Conservation (phyloP, 2,888 invertebrate species). For the Galerucella calmariensis region DNA sequence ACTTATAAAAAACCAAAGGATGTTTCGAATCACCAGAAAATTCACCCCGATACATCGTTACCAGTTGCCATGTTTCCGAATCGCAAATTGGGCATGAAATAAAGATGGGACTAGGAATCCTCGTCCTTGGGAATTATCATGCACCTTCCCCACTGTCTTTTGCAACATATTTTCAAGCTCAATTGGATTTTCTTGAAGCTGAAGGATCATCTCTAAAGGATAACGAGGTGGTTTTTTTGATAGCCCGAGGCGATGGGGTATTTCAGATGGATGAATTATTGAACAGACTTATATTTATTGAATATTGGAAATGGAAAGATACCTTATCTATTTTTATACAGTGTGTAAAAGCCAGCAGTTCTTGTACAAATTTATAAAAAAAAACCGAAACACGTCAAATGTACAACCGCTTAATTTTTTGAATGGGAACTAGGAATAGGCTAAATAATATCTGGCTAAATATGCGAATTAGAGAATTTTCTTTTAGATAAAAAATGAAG, state of each 20-base stretch:
- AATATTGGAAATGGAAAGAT: background rate
- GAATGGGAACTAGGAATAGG: too few species aligned
- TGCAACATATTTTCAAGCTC: slow-evolving; percentile 14
- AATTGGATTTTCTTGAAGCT: slow-evolving; percentile 12
- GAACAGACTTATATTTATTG: slow-evolving; percentile 3
- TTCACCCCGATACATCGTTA: slow-evolving; percentile 7
- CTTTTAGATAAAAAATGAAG: too few species aligned
- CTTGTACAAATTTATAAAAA: too few species aligned
- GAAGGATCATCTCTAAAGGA: background rate
- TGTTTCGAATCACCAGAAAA: slow-evolving; percentile 13
- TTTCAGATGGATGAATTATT: background rate
- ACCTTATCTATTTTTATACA: too few species aligned
- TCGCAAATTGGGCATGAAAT: slow-evolving; percentile 28
- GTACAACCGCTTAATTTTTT: too few species aligned
- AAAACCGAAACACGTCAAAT: too few species aligned
- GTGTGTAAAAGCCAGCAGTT: too few species aligned
- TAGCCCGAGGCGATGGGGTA: background rate
- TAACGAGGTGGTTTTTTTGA: slow-evolving; percentile 2
- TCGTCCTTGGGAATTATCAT: slow-evolving; percentile 16
- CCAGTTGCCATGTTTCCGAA: slow-evolving; percentile 16
- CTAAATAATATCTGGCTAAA: too few species aligned
- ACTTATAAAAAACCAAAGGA: background rate
- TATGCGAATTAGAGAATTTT: too few species aligned
- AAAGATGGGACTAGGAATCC: slow-evolving; percentile 17
- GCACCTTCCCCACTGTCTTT: background rate